phyloP scores from a whole-genome alignment of 2,797 vertebrate genomes.

The Epinephelus awoara region DNA sequence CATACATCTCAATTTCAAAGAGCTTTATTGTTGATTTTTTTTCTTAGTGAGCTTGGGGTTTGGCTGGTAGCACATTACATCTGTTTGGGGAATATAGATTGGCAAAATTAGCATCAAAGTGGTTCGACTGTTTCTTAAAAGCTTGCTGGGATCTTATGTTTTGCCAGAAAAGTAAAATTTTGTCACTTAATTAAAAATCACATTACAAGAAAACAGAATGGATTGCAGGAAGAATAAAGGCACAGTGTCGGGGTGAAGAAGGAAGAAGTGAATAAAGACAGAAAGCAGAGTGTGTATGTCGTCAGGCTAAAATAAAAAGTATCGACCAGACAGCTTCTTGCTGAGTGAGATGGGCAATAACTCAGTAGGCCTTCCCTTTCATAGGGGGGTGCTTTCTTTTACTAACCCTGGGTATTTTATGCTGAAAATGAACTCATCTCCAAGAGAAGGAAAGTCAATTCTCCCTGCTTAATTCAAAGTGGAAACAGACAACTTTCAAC shows the following conservation, averaged over 20 bases:
- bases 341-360: constrained; percentile 7
- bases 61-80: not conserved
- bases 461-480: not conserved
- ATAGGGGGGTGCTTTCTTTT: not conserved
- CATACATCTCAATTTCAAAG: not conserved
- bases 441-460: not conserved
- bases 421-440: not conserved
- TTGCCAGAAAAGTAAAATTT: not conserved
- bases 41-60: not conserved
- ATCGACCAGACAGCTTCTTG: constrained; percentile 17
- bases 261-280: not conserved
- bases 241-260: not conserved
- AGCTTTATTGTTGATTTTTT: not conserved
- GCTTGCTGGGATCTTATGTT: not conserved
- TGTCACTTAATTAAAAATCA: constrained; percentile 1
- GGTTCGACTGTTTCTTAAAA: not conserved
- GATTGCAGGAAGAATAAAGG: not conserved
- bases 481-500: too few species aligned
- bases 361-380: constrained; percentile 3
- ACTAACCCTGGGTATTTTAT: not conserved
- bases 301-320: constrained; percentile 3
- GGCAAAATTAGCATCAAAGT: constrained; percentile 7
- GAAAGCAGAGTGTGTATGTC: constrained; percentile 9
- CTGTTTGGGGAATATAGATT: not conserved
- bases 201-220: not conserved